Percentiles rank a stretch among this genome's conserved stretches.
Conservation (phyloP, 2,888 invertebrate species). For the Idaea biselata region DNA sequence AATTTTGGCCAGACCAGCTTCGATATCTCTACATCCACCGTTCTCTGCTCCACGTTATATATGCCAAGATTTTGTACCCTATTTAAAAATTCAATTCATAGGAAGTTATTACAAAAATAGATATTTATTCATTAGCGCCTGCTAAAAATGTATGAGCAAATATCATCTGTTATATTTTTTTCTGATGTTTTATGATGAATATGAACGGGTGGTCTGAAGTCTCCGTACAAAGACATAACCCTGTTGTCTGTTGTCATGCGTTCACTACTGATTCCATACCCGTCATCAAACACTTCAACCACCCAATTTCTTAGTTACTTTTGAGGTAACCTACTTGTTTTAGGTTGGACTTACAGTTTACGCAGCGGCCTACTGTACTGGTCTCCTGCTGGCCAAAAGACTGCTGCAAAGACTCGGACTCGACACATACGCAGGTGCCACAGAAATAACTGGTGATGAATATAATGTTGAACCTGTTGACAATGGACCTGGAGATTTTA, state of each 20-base stretch:
- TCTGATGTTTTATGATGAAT: constrained; percentile 82
- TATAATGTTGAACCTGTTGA: constrained; percentile 96
- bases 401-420: constrained; percentile 95
- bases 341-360: constrained; percentile 98
- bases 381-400: constrained; percentile 95
- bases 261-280: constrained; percentile 61
- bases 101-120: too few species aligned
- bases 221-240: constrained; percentile 70
- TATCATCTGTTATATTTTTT: too few species aligned
- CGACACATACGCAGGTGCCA: constrained; percentile 93
- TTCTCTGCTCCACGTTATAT: too few species aligned
- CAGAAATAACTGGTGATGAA: constrained; percentile 96
- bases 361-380: constrained; percentile 99
- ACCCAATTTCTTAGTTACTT: constrained; percentile 19
- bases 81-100: too few species aligned
- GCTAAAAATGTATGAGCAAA: too few species aligned
- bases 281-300: not conserved
- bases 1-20: too few species aligned
- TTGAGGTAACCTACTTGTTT: constrained; percentile 26
- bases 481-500: constrained; percentile 97
- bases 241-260: constrained; percentile 74
- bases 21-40: too few species aligned
- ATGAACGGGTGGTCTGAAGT: constrained; percentile 80
- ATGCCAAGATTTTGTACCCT: too few species aligned
- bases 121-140: too few species aligned